Percentiles rank a stretch among this genome's conserved stretches.
These are phyloP conservation scores for Lytechinus pictus DNA, from an alignment of 35 echinoderm and acorn worm genomes.

Conservation along the genomic window DNA sequence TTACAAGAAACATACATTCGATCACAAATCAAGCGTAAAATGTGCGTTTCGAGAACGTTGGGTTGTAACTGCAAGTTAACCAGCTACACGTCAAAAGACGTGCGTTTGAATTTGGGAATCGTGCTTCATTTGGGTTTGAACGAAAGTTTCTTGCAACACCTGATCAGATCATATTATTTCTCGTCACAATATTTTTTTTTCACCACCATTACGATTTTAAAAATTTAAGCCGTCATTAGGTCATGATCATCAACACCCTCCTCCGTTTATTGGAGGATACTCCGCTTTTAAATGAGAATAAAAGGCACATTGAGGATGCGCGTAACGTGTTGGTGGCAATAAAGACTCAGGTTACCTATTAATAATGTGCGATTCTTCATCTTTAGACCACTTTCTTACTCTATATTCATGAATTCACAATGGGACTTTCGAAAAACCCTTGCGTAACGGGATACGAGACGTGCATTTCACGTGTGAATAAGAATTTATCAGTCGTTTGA, in stretches of 20 bases:
- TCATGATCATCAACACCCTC: not conserved
- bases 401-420: conserved; percentile 20
- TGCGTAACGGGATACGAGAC: not conserved
- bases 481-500: not conserved
- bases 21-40: no score
- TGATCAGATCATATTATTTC: no score
- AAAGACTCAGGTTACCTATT: not conserved
- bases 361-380: not conserved
- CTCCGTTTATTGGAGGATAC: not conserved
- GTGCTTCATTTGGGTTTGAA: no score
- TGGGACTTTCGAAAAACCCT: not conserved
- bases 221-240: no score
- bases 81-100: no score
- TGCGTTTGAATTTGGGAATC: no score
- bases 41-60: no score
- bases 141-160: no score
- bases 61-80: no score
- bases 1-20: no score
- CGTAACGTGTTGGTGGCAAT: not conserved
- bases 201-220: no score
- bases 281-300: not conserved
- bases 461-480: not conserved
- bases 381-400: not conserved
- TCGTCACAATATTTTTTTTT: no score
- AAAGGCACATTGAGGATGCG: not conserved